Conservation (phyloP, 2,797 vertebrate genomes). For the Myioborus miniatus region DNA sequence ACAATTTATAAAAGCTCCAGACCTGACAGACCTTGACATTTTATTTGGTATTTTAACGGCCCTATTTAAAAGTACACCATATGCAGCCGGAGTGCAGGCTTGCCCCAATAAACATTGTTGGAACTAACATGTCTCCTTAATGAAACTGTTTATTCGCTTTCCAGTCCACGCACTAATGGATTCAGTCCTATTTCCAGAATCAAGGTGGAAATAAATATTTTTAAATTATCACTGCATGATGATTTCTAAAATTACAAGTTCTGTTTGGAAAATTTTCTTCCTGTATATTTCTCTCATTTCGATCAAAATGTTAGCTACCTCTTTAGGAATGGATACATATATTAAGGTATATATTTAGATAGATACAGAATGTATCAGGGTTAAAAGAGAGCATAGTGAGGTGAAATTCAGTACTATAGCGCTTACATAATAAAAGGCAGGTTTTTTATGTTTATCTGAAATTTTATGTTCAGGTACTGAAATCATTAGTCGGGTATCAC, state of each 20-base stretch:
- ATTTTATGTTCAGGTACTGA: not conserved
- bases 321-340: not conserved
- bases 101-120: slow-evolving; percentile 70
- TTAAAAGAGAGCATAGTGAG: not conserved
- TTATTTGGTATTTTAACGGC: slow-evolving; percentile 83
- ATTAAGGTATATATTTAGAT: not conserved
- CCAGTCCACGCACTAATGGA: slow-evolving; percentile 26
- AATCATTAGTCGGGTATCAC: not conserved
- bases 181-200: slow-evolving; percentile 32
- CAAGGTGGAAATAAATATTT: slow-evolving; percentile 15
- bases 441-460: not conserved
- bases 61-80: slow-evolving; percentile 74
- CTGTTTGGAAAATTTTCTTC: slow-evolving; percentile 30
- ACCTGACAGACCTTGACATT: slow-evolving; percentile 77
- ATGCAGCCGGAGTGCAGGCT: slow-evolving; percentile 60
- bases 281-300: not conserved
- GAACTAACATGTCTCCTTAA: slow-evolving; percentile 62
- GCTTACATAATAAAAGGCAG: not conserved
- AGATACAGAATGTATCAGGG: not conserved
- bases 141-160: slow-evolving; percentile 63
- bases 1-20: slow-evolving; percentile 80
- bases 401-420: not conserved
- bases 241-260: not conserved
- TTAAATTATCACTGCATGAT: not conserved
- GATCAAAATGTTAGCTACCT: not conserved